Evolutionary conservation across 1,140 invertebrate species (phyloP).

Genomic region (Papilio glaucus): DNA sequence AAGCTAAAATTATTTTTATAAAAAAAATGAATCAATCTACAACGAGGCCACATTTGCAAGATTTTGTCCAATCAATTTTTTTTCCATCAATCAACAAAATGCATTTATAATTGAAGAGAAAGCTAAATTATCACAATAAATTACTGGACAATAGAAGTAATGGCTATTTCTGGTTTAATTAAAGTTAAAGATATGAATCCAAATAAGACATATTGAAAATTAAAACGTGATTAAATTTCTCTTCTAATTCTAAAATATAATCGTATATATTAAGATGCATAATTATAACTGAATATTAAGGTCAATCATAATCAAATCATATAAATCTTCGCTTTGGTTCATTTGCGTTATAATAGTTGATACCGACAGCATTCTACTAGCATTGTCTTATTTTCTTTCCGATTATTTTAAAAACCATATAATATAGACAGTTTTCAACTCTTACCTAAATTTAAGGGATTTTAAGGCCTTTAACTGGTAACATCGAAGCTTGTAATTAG

Average conservation of each 20-base stretch:
- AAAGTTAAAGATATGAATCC: neutral
- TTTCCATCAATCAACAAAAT: neutral
- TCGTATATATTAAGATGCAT: neutral
- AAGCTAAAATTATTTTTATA: too few relatives aligned
- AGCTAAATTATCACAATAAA: neutral
- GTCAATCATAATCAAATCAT: neutral
- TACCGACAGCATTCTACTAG: too few relatives aligned
- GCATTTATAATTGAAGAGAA: constrained; percentile 27
- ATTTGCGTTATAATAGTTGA: neutral
- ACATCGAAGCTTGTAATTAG: too few relatives aligned
- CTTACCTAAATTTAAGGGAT: too few relatives aligned
- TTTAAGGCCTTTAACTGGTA: too few relatives aligned
- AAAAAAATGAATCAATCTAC: too few relatives aligned
- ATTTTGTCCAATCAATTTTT: neutral
- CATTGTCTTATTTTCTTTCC: too few relatives aligned
- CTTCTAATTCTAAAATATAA: constrained; percentile 16
- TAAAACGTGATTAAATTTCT: constrained; percentile 11
- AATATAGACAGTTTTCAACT: too few relatives aligned
- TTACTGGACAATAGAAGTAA: constrained; percentile 14
- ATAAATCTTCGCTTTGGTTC: neutral
- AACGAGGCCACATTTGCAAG: neutral
- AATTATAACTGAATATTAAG: neutral
- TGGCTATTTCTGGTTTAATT: neutral
- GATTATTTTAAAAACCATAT: too few relatives aligned
- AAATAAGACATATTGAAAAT: neutral